Conservation (phyloP, 2,797 vertebrate species). For the Chanos chanos region DNA sequence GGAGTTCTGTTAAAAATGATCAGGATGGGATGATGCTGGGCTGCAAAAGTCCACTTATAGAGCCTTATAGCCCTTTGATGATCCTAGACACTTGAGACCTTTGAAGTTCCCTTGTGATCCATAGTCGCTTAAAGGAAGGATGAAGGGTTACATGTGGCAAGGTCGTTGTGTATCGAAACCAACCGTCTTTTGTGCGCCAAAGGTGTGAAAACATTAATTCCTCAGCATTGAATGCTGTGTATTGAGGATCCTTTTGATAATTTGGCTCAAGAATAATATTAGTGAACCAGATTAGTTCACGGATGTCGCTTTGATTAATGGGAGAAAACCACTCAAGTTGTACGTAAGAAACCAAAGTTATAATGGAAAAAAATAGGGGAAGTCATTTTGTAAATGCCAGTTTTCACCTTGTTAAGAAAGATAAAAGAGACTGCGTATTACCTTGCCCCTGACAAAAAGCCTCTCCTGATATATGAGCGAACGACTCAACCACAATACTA, state of each 20-base stretch:
- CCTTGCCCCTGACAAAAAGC: no score
- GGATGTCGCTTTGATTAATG: slow-evolving; percentile 64
- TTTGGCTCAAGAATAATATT: slow-evolving; percentile 55
- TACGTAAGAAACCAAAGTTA: slow-evolving; percentile 48
- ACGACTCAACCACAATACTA: no score
- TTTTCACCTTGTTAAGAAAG: slow-evolving; percentile 18
- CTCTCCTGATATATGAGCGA: no score
- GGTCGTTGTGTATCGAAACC: slow-evolving; percentile 64
- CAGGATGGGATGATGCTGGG: slow-evolving; percentile 3
- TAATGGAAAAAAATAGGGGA: slow-evolving; percentile 30
- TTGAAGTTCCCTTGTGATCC: slow-evolving; percentile 58
- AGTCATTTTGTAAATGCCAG: slow-evolving; percentile 3
- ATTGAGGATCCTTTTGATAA: slow-evolving; percentile 59
- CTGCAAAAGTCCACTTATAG: slow-evolving; percentile 41
- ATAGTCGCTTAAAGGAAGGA: slow-evolving; percentile 29
- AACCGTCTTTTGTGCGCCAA: slow-evolving; percentile 57
- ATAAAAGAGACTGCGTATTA: no score
- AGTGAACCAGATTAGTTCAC: slow-evolving; percentile 62
- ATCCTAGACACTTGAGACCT: slow-evolving; percentile 37
- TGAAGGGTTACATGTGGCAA: slow-evolving; percentile 43
- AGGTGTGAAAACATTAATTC: slow-evolving; percentile 49
- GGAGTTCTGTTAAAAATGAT: slow-evolving; percentile 40
- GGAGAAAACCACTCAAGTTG: slow-evolving; percentile 39
- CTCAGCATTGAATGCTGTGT: slow-evolving; percentile 37
- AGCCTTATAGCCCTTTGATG: slow-evolving; percentile 51